Percentiles rank a stretch among this genome's conserved stretches.
These are phyloP conservation scores for Campylorhamphus procurvoides DNA, from an alignment of 2,113 vertebrate species.

Conservation along the genomic window DNA sequence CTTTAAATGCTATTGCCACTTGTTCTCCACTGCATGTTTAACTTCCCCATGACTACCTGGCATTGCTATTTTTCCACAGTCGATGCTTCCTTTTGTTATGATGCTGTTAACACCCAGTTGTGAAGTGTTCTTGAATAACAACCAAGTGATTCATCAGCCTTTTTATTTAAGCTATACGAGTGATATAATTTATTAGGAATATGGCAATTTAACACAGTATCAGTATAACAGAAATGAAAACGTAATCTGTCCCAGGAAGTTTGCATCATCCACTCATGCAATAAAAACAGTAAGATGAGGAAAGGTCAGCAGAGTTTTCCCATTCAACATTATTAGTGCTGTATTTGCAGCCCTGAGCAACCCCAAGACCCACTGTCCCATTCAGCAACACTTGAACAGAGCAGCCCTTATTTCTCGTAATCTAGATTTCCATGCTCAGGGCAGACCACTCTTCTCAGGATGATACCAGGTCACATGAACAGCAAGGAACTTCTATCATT, in stretches of 20 bases:
- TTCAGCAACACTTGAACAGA: not conserved
- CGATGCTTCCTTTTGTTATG: not conserved
- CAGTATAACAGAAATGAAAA: not conserved
- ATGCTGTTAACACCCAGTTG: not conserved
- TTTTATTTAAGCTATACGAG: not conserved
- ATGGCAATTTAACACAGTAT: not conserved
- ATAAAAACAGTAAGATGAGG: not conserved
- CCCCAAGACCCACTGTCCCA: not conserved
- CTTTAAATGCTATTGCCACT: not conserved
- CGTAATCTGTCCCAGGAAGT: not conserved
- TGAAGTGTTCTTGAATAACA: not conserved
- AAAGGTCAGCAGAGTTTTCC: not conserved
- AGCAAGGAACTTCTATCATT: not conserved
- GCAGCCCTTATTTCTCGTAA: not conserved
- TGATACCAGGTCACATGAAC: not conserved
- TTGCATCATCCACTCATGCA: not conserved
- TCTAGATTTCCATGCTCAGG: not conserved
- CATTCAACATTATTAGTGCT: not conserved
- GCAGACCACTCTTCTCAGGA: not conserved
- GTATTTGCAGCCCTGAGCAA: not conserved
- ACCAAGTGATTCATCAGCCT: not conserved
- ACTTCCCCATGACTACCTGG: not conserved
- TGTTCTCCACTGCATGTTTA: not conserved
- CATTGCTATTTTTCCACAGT: not conserved
- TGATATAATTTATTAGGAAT: not conserved